Evolutionary conservation across 2,888 invertebrate genomes (phyloP).

Genomic region (Amitus sp.): DNA sequence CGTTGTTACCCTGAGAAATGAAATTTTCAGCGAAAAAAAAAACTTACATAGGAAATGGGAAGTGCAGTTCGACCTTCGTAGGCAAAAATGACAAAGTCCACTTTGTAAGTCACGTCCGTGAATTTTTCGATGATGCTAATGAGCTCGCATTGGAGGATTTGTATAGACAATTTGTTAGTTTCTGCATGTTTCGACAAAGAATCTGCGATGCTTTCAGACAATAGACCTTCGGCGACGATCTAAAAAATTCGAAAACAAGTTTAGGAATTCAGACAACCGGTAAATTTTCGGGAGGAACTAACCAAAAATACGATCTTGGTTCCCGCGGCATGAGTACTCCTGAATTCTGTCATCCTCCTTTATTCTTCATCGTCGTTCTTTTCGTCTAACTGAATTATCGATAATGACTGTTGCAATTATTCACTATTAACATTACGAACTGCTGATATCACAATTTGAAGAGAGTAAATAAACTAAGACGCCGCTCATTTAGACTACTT

Average conservation of each 20-base stretch:
- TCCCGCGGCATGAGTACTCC: slow-evolving; percentile 11
- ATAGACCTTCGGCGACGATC: slow-evolving; percentile 52
- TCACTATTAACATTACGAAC: no score
- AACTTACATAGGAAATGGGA: slow-evolving; percentile 50
- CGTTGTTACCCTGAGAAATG: no score
- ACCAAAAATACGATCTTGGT: slow-evolving; percentile 21
- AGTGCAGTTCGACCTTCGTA: slow-evolving; percentile 50
- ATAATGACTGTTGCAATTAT: no score
- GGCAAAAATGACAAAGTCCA: slow-evolving; percentile 58
- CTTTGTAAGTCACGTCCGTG: slow-evolving; percentile 41
- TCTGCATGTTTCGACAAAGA: slow-evolving; percentile 47
- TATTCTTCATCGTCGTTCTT: neutral
- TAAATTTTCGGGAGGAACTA: neutral
- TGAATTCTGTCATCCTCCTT: slow-evolving; percentile 21
- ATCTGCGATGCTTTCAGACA: slow-evolving; percentile 52
- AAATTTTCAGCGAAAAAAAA: no score
- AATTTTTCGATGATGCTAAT: slow-evolving; percentile 44
- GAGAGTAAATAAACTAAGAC: no score
- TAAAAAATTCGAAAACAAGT: slow-evolving; percentile 28
- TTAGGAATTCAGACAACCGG: slow-evolving; percentile 6
- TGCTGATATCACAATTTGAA: no score
- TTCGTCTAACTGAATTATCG: neutral
- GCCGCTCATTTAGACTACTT: no score
- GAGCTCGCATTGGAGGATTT: slow-evolving; percentile 56
- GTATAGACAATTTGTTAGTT: slow-evolving; percentile 44